Evolutionary conservation across 2,797 vertebrate species (phyloP).

Genomic region (Bryconaethiops microstoma): DNA sequence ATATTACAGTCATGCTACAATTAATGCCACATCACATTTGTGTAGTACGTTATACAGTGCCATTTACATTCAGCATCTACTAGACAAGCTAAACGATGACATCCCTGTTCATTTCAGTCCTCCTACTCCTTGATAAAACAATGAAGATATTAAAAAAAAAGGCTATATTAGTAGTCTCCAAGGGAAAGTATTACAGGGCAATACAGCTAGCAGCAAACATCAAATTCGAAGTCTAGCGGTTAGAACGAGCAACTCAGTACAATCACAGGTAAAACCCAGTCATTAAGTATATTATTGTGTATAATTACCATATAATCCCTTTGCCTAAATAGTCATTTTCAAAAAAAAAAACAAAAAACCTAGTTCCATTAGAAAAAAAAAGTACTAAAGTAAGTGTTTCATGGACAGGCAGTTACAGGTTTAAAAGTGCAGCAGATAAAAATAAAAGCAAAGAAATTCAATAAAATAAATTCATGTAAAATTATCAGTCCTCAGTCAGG

Average conservation of each 20-base stretch:
- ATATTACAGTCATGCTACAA: slow-evolving; percentile 36
- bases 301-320: not conserved
- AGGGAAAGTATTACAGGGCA: slow-evolving; percentile 5
- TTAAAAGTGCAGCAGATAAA: not conserved
- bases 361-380: not conserved
- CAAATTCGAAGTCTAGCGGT: not conserved
- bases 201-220: not conserved
- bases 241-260: not conserved
- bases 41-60: slow-evolving; percentile 9
- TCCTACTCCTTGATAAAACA: not conserved
- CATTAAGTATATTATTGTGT: not conserved
- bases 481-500: not conserved
- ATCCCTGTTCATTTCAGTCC: not conserved
- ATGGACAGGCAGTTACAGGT: slow-evolving; percentile 13
- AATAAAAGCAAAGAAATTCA: not conserved
- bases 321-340: not conserved
- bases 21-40: slow-evolving; percentile 27
- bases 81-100: slow-evolving; percentile 14
- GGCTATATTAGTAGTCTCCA: not conserved
- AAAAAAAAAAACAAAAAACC: not conserved
- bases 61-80: slow-evolving; percentile 1
- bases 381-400: not conserved
- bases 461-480: no score
- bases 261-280: not conserved
- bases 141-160: not conserved